Percentiles rank a stretch among this genome's conserved stretches.
Evolutionary conservation across 2,113 vertebrate species (phyloP).

Genomic region (Nibea albiflora): DNA sequence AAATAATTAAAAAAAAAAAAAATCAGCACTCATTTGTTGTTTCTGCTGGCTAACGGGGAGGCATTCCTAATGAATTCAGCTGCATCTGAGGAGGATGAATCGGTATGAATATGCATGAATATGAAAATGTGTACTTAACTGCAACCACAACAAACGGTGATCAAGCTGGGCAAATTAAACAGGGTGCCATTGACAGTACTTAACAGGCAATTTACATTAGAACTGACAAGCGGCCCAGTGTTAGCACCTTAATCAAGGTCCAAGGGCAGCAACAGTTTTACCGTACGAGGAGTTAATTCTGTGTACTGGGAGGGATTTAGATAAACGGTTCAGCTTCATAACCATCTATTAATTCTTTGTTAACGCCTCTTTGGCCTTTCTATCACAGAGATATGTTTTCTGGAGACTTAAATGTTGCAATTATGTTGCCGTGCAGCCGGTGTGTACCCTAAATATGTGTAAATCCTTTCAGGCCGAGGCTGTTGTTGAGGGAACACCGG

Average conservation of each 20-base stretch:
- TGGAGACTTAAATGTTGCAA: not conserved
- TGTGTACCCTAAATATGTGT: slow-evolving; percentile 11
- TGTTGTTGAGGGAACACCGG: not conserved
- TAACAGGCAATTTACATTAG: slow-evolving; percentile 70
- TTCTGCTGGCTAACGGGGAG: slow-evolving; percentile 51
- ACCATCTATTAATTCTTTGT: slow-evolving; percentile 12
- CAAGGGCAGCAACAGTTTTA: slow-evolving; percentile 42
- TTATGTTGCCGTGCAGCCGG: not conserved
- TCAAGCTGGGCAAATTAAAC: slow-evolving; percentile 72
- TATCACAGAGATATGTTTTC: not conserved
- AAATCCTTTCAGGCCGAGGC: slow-evolving; percentile 3
- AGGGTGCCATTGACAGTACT: slow-evolving; percentile 57
- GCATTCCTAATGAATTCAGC: slow-evolving; percentile 64
- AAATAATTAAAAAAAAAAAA: slow-evolving; percentile 9
- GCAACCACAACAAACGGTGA: slow-evolving; percentile 75
- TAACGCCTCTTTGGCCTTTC: not conserved
- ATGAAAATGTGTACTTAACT: slow-evolving; percentile 70
- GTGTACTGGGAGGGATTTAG: slow-evolving; percentile 25
- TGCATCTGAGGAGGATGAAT: slow-evolving; percentile 65
- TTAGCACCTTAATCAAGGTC: slow-evolving; percentile 57
- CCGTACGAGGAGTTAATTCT: slow-evolving; percentile 35
- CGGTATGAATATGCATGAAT: slow-evolving; percentile 74
- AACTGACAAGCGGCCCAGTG: slow-evolving; percentile 46
- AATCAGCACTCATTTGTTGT: slow-evolving; percentile 55
- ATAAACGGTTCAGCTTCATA: slow-evolving; percentile 17